Evolutionary conservation across 2,888 invertebrate genomes (phyloP), one percentile per base, ranked within the genome.

Genomic region (Cordylochernes scorpioides): DNA sequence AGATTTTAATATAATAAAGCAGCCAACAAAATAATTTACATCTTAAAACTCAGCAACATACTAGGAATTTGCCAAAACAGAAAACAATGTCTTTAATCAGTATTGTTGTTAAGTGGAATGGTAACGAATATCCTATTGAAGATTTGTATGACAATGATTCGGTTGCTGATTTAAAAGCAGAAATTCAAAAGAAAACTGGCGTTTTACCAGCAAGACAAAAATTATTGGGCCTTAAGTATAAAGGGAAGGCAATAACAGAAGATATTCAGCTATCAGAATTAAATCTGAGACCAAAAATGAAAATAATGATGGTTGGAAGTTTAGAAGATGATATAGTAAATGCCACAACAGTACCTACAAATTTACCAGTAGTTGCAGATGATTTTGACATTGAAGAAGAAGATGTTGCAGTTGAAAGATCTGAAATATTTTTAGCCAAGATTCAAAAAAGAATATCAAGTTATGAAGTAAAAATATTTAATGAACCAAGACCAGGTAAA

Each of bases 221-320:
- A 55, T 57, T 91, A 24, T 61, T 91, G 25, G 88, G 88, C 55
- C 63, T 91, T 29, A 86, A 82, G 58, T 64, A 67, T 49, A 80
- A 82, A 67, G 84, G 86, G 10, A 82, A 82, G 60, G 63, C 68
- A 27, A 73, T 80, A 1, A 64, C 68, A 27, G 77, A 84, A 52
- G 71, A 70, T 41, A 65, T 68, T 42, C 63, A 64, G 26, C 55
- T 88, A n/a, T 62, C 66, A 1, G 62, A 65, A 28, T 50, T 86
- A 35, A 72, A 71, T 44, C 55, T 86, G 17, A 84, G 84, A 49
- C 67, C 71, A 0, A 75, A 75, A 31, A 71, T 75, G 40, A 86
- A 86, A 53, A 63, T 91, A 8, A 86, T 91, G 82, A 72, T 91
- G 73, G 84, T 91, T 66, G 91, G 91, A 0, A 86, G 86, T 0